Conservation (phyloP, 92 coral and sea anemone genomes). For the Parazoanthus darwini region DNA sequence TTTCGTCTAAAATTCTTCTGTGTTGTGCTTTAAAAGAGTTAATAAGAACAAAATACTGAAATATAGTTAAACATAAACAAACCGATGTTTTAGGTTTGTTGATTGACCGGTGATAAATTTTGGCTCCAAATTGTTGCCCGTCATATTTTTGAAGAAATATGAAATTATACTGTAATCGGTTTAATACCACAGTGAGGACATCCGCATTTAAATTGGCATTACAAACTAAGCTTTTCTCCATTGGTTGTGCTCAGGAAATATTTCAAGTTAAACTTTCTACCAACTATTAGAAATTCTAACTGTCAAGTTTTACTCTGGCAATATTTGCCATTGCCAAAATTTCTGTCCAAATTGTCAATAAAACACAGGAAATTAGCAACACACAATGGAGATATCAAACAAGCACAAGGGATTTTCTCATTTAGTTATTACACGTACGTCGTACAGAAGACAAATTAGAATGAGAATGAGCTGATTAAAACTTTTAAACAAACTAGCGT, state of each 20-base stretch:
- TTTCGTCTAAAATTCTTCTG: background rate
- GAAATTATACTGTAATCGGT: background rate
- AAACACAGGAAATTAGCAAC: slow-evolving; percentile 10
- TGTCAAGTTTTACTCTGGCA: background rate
- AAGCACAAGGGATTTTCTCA: background rate
- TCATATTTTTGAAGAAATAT: background rate
- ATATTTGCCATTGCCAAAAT: background rate
- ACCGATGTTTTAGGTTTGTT: background rate
- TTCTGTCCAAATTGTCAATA: slow-evolving; percentile 18
- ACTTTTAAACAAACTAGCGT: background rate
- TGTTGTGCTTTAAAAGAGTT: background rate
- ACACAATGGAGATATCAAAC: slow-evolving; percentile 4
- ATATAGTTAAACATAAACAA: background rate
- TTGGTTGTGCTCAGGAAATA: background rate
- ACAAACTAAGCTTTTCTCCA: background rate
- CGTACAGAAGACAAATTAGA: background rate
- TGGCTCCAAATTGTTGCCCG: background rate
- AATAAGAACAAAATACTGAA: background rate
- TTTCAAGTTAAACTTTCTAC: background rate
- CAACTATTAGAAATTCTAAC: background rate
- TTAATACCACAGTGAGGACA: background rate
- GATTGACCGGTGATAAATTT: background rate
- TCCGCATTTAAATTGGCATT: background rate
- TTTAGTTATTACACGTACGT: background rate
- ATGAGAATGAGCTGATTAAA: background rate